phyloP scores from a whole-genome alignment of 2,113 vertebrate species.

The Upupa epops region DNA sequence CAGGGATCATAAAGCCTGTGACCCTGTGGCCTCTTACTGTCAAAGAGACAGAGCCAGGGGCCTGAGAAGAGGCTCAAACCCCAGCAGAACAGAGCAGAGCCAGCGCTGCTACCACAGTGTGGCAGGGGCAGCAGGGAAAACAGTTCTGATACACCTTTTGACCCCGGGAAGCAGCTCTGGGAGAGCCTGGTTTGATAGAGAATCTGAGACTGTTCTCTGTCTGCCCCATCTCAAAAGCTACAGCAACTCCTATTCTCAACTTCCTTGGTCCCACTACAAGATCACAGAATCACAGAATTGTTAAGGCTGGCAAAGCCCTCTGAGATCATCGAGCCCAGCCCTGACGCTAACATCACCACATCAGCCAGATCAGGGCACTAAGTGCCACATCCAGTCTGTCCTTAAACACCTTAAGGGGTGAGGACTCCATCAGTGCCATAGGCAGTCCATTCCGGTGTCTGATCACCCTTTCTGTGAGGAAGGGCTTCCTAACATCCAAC shows the following conservation, averaged over 20 bases:
- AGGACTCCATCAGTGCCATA: no score
- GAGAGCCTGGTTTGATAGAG: background rate
- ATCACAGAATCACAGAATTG: no score
- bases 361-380: no score
- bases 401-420: no score
- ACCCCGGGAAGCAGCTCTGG: background rate
- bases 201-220: background rate
- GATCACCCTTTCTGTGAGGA: no score
- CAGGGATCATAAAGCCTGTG: background rate
- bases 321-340: no score
- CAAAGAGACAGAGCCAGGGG: background rate
- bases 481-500: no score
- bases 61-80: background rate
- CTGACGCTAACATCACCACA: no score
- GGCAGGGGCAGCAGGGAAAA: background rate
- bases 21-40: background rate
- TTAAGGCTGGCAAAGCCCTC: no score
- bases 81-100: background rate
- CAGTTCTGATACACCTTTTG: background rate
- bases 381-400: no score
- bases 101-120: background rate
- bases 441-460: no score
- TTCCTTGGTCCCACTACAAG: background rate
- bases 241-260: background rate
- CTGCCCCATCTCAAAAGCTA: background rate